A percentile compares a stretch with the other conserved stretches of the same genome.
phyloP scores from a whole-genome alignment of 2,888 invertebrate species.

The Pegoplata infirma region DNA sequence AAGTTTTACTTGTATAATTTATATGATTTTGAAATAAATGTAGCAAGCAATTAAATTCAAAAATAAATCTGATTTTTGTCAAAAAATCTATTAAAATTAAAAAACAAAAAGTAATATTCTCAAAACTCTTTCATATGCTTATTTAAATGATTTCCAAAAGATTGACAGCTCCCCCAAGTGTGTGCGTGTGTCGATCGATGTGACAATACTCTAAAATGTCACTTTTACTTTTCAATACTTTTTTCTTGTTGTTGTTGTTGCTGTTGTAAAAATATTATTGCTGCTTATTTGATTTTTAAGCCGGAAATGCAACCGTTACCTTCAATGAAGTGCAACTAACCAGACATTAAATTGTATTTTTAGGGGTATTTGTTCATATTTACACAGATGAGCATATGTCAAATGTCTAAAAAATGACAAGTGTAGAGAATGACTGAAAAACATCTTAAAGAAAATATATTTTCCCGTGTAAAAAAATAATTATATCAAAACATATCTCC shows the following conservation, averaged over 20 bases:
- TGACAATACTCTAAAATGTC: constrained; percentile 46
- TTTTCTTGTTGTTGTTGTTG: no score
- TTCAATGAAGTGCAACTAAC: constrained; percentile 56
- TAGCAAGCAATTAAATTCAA: no score
- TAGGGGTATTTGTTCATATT: constrained; percentile 5
- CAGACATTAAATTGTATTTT: constrained; percentile 10
- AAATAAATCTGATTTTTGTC: no score
- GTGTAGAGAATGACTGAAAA: constrained; percentile 51
- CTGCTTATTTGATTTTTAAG: constrained; percentile 40
- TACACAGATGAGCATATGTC: constrained; percentile 51
- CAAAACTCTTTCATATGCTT: not conserved
- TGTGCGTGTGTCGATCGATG: not conserved
- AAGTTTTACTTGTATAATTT: no score
- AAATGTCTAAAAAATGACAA: constrained; percentile 61
- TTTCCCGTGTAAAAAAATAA: no score
- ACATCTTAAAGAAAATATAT: constrained; percentile 27
- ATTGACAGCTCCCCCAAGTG: constrained; percentile 56
- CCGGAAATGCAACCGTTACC: constrained; percentile 59
- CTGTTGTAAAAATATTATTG: constrained; percentile 1
- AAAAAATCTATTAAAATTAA: no score
- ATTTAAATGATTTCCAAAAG: constrained; percentile 1
- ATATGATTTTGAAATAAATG: no score
- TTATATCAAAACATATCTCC: no score
- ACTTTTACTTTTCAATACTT: constrained; percentile 37
- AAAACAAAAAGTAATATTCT: no score